Evolutionary conservation across 2,797 vertebrate genomes (phyloP).

Genomic region (Microctenopoma lineatum): DNA sequence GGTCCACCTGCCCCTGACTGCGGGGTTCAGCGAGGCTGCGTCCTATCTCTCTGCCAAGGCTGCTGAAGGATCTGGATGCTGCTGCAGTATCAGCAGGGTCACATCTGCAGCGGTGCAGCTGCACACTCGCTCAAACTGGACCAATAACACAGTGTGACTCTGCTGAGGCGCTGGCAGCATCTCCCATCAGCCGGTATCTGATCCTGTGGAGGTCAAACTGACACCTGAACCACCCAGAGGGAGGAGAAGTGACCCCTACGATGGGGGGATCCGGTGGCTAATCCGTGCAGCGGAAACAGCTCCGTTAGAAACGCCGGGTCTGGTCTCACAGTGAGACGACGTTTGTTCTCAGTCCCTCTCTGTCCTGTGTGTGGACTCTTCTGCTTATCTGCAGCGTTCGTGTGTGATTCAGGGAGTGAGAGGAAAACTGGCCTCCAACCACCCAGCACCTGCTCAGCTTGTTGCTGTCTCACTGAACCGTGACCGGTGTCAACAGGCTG

Average conservation of each 20-base stretch:
- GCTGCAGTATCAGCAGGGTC: constrained; percentile 28
- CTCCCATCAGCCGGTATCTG: not conserved
- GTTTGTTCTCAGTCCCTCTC: not conserved
- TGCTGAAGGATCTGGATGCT: constrained; percentile 27
- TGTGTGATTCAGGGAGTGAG: constrained; percentile 6
- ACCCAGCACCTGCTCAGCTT: constrained; percentile 17
- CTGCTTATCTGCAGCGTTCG: constrained; percentile 18
- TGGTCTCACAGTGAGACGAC: not conserved
- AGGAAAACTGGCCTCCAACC: constrained; percentile 12
- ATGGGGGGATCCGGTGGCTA: no score
- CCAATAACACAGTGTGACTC: constrained; percentile 1
- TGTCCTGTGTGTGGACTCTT: not conserved
- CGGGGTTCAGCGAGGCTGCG: not conserved
- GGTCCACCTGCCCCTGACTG: constrained; percentile 17
- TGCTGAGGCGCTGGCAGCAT: not conserved
- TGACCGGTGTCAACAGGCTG: not conserved
- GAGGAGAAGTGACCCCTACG: no score
- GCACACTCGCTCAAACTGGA: constrained; percentile 7
- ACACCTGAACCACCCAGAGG: not conserved
- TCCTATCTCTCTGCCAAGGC: constrained; percentile 46
- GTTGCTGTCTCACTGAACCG: not conserved
- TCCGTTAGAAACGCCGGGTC: no score
- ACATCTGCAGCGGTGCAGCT: constrained; percentile 38
- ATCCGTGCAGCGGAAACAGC: no score
- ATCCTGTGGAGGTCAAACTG: not conserved